A percentile compares a stretch with the other conserved stretches of the same genome.
phyloP scores from a whole-genome alignment of 2,797 vertebrate genomes.

The Pseudochromis fuscus region DNA sequence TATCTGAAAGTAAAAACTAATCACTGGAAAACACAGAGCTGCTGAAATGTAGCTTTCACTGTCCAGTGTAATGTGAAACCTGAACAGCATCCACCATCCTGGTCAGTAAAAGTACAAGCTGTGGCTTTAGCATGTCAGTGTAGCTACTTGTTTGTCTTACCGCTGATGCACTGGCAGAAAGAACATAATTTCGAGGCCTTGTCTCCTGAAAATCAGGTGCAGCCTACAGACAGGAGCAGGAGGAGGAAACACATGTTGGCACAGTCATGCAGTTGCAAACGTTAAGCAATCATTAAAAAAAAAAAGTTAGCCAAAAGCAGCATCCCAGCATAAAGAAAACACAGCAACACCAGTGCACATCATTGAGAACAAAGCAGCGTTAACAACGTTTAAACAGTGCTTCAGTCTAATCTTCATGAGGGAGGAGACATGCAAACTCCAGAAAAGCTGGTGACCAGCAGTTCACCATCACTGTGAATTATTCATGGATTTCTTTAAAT shows the following conservation, averaged over 20 bases:
- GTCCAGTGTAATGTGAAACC: too few species aligned
- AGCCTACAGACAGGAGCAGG: slow-evolving; percentile 82
- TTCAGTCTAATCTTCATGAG: neutral
- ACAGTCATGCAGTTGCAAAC: slow-evolving; percentile 51
- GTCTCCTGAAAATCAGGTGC: slow-evolving; percentile 98
- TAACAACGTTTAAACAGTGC: neutral
- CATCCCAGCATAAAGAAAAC: neutral
- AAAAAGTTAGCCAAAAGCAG: slow-evolving; percentile 14
- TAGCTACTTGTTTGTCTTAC: slow-evolving; percentile 89
- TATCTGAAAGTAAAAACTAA: too few species aligned
- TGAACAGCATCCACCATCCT: too few species aligned
- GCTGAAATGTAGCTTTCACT: too few species aligned
- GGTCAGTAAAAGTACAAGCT: too few species aligned
- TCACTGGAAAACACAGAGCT: too few species aligned
- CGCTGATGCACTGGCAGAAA: slow-evolving; percentile 97
- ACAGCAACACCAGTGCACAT: slow-evolving; percentile 1
- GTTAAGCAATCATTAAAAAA: slow-evolving; percentile 20
- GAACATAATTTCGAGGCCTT: slow-evolving; percentile 97
- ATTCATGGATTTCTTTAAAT: too few species aligned
- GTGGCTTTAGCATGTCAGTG: slow-evolving; percentile 11
- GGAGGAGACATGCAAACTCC: neutral
- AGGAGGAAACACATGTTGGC: slow-evolving; percentile 60
- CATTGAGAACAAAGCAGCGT: neutral
- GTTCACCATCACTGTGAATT: neutral
- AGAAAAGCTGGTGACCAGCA: neutral